Evolutionary conservation across 2,797 vertebrate genomes (phyloP).

Genomic region (Hylomyscus alleni): DNA sequence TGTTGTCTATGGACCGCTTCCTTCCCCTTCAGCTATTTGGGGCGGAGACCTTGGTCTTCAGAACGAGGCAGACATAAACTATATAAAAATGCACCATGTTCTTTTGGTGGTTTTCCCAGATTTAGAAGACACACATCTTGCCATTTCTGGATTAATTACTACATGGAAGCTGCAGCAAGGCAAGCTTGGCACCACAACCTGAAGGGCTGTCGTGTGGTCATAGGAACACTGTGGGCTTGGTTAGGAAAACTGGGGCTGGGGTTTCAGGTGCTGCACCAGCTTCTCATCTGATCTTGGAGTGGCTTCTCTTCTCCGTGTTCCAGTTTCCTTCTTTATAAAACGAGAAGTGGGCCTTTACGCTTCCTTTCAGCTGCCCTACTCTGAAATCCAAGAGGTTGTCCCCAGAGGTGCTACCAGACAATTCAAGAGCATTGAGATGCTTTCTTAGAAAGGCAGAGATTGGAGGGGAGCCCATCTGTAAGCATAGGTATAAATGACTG

Average conservation of each 20-base stretch:
- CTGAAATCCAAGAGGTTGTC: not conserved
- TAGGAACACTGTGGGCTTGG: slow-evolving; percentile 20
- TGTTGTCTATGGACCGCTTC: not conserved
- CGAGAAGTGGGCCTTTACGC: not conserved
- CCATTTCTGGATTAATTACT: slow-evolving; percentile 77
- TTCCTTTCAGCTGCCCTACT: not conserved
- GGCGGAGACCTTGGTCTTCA: slow-evolving; percentile 67
- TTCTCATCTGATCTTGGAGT: slow-evolving; percentile 2
- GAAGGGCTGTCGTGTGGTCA: not conserved
- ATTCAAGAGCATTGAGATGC: not conserved
- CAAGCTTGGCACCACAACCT: not conserved
- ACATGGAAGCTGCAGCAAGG: slow-evolving; percentile 58
- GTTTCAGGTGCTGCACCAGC: not conserved
- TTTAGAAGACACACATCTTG: slow-evolving; percentile 78
- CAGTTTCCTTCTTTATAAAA: not conserved
- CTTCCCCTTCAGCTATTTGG: not conserved
- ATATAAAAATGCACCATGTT: slow-evolving; percentile 57
- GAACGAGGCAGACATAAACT: slow-evolving; percentile 65
- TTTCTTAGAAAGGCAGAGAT: not conserved
- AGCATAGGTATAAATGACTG: not conserved
- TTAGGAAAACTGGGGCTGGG: slow-evolving; percentile 7
- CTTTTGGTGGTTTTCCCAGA: slow-evolving; percentile 76
- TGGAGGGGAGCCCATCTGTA: not conserved
- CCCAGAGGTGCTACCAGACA: not conserved
- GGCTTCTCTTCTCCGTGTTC: not conserved